Conservation (phyloP, 92 coral and sea anemone species). For the Paramuricea clavata region DNA sequence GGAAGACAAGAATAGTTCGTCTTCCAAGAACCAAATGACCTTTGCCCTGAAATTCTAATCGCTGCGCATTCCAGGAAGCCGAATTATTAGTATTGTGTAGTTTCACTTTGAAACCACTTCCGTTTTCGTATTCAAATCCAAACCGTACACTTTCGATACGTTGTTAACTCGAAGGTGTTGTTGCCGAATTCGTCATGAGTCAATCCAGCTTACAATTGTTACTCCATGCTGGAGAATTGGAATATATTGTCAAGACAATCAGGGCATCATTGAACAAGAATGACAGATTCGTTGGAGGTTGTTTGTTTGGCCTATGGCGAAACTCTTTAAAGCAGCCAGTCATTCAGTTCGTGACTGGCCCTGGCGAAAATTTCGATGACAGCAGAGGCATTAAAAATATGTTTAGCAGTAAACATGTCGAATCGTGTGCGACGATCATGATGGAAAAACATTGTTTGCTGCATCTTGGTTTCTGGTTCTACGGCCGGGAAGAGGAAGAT, state of each 20-base stretch:
- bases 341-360: constrained; percentile 42
- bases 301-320: constrained; percentile 48
- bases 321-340: constrained; percentile 46
- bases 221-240: constrained; percentile 2
- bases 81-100: constrained; percentile 1
- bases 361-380: background rate
- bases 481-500: background rate
- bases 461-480: constrained; percentile 44
- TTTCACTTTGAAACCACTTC: constrained; percentile 10
- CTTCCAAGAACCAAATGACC: background rate
- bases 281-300: background rate
- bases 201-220: constrained; percentile 10
- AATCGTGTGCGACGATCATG: background rate
- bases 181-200: constrained; percentile 6
- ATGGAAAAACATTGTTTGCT: constrained; percentile 2
- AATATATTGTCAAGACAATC: background rate
- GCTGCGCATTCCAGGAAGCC: constrained; percentile 6
- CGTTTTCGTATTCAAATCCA: background rate
- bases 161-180: background rate
- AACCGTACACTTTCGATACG: background rate
- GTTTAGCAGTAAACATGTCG: background rate
- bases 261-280: background rate
- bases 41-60: background rate
- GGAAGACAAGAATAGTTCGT: background rate
- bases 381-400: too few relatives aligned